Percentiles rank a stretch among this genome's conserved stretches.
These are phyloP conservation scores for Oreortyx pictus DNA, from an alignment of 2,797 vertebrate genomes.

Conservation along the genomic window DNA sequence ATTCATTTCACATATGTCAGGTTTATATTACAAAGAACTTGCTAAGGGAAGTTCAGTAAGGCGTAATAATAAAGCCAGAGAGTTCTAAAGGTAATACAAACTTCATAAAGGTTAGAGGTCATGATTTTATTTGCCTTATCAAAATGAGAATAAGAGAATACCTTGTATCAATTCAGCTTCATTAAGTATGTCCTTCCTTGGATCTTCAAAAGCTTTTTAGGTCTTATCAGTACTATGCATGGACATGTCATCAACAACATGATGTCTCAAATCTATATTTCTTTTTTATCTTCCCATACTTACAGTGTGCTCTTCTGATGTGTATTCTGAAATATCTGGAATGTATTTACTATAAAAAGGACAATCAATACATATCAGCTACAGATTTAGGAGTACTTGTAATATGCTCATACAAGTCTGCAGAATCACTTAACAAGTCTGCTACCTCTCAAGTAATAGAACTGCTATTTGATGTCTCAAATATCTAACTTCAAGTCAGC, in stretches of 20 bases:
- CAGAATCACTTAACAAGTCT: not conserved
- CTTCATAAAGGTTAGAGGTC: not conserved
- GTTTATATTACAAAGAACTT: not conserved
- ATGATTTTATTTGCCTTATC: not conserved
- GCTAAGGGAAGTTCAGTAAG: not conserved
- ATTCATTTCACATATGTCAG: not conserved
- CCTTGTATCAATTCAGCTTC: not conserved
- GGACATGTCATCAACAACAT: not conserved
- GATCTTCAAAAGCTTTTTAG: not conserved
- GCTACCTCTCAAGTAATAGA: not conserved
- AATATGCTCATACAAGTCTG: not conserved
- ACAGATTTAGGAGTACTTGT: not conserved
- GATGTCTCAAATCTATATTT: not conserved
- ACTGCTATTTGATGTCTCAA: not conserved
- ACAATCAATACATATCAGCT: not conserved
- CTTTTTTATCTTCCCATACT: not conserved
- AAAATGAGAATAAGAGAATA: not conserved
- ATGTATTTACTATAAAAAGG: not conserved
- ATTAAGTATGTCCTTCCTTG: not conserved
- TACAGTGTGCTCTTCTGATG: not conserved
- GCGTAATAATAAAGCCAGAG: not conserved
- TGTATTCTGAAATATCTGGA: not conserved
- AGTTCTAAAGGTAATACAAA: not conserved
- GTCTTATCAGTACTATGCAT: not conserved
- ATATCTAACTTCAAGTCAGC: not conserved